A percentile compares a stretch with the other conserved stretches of the same genome.
Evolutionary conservation across 2,888 invertebrate species (phyloP).

Genomic region (Sinotaia quadrata): DNA sequence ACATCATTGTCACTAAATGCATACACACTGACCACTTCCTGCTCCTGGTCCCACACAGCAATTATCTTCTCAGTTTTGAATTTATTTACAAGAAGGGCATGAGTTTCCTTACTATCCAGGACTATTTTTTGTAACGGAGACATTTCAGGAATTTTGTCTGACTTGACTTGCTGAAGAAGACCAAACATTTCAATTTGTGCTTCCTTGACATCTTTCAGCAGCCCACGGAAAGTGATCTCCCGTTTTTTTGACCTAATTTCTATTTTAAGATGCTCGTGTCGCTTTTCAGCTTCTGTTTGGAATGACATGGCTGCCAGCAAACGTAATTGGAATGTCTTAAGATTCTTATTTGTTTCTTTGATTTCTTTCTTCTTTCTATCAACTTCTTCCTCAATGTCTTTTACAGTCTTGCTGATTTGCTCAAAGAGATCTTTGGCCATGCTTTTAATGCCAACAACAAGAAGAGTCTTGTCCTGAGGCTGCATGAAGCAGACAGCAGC

Average conservation of each 20-base stretch:
- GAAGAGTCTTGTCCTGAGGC: slow-evolving; percentile 9
- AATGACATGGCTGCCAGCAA: slow-evolving; percentile 20
- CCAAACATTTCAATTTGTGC: slow-evolving; percentile 30
- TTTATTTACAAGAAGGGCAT: slow-evolving; percentile 15
- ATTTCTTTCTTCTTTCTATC: slow-evolving; percentile 24
- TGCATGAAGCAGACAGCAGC: slow-evolving; percentile 4
- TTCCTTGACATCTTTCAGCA: slow-evolving; percentile 12
- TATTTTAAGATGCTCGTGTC: slow-evolving; percentile 12
- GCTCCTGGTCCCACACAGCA: slow-evolving; percentile 23
- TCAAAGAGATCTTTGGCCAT: slow-evolving; percentile 1
- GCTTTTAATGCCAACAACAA: slow-evolving; percentile 23
- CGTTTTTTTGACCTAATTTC: slow-evolving; percentile 4
- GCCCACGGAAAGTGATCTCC: slow-evolving; percentile 24
- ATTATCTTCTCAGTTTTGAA: slow-evolving; percentile 12
- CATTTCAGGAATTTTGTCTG: slow-evolving; percentile 7
- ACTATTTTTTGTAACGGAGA: slow-evolving; percentile 4
- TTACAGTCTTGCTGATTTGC: background rate
- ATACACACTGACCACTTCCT: background rate
- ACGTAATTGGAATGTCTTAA: slow-evolving; percentile 16
- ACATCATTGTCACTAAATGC: slow-evolving; percentile 7
- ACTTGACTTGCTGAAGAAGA: background rate
- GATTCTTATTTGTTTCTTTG: slow-evolving; percentile 13
- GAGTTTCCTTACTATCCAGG: slow-evolving; percentile 13
- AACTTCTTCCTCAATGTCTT: slow-evolving; percentile 7
- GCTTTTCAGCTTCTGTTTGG: slow-evolving; percentile 13